A percentile compares a stretch with the other conserved stretches of the same genome.
Evolutionary conservation across 2,888 invertebrate genomes (phyloP).

Genomic region (Hipparchia sbordonii): DNA sequence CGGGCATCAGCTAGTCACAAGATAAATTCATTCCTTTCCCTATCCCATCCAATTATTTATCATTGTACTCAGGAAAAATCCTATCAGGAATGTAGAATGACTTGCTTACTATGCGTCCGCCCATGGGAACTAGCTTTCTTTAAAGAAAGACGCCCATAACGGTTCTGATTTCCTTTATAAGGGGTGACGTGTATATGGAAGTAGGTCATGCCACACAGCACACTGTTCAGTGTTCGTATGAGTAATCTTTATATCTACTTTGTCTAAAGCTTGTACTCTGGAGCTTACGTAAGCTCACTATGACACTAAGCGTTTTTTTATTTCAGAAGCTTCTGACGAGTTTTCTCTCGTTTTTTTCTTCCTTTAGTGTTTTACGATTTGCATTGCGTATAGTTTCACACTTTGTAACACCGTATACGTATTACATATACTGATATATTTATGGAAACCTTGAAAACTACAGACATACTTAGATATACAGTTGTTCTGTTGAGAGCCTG

Average conservation of each 20-base stretch:
- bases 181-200: slow-evolving; percentile 30
- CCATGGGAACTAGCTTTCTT: slow-evolving; percentile 26
- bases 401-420: too few relatives aligned
- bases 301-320: slow-evolving; percentile 2
- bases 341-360: neutral
- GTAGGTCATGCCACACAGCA: slow-evolving; percentile 27
- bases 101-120: slow-evolving; percentile 17
- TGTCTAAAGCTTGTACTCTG: slow-evolving; percentile 3
- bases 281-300: slow-evolving; percentile 13
- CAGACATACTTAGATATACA: too few relatives aligned
- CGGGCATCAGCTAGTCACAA: too few relatives aligned
- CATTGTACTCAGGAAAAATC: neutral
- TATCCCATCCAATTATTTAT: neutral
- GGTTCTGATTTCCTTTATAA: slow-evolving; percentile 32
- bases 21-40: too few relatives aligned
- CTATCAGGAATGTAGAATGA: neutral
- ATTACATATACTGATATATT: too few relatives aligned
- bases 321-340: neutral
- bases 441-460: too few relatives aligned
- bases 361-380: too few relatives aligned
- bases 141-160: slow-evolving; percentile 32
- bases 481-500: too few relatives aligned
- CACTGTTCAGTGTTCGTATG: slow-evolving; percentile 20
- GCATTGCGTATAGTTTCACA: too few relatives aligned
- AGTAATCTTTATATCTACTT: slow-evolving; percentile 15